A percentile compares a stretch with the other conserved stretches of the same genome.
Evolutionary conservation across 2,113 vertebrate genomes (phyloP).

Genomic region (Psittacara wagleri): DNA sequence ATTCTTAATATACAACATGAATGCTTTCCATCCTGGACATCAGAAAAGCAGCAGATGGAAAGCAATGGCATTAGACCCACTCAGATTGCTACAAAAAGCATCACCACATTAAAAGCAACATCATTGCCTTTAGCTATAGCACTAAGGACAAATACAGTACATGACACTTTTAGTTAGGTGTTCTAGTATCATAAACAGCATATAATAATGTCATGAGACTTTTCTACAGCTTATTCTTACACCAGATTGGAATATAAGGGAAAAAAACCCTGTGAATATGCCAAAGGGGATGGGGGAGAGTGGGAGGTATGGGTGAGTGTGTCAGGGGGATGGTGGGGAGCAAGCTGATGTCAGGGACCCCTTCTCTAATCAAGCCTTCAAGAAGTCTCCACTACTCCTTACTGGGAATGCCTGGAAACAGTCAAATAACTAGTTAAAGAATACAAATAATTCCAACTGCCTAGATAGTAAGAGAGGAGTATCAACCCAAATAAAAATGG

Average conservation of each 20-base stretch:
- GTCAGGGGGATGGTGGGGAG: not conserved
- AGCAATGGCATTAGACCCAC: not conserved
- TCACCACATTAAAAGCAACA: not conserved
- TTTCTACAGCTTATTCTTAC: not conserved
- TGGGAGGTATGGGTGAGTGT: not conserved
- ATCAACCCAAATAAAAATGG: not conserved
- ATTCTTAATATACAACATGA: fast-evolving
- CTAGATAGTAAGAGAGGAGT: not conserved
- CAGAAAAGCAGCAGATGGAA: not conserved
- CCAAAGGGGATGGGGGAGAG: not conserved
- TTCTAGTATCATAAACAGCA: not conserved
- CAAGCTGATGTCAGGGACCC: not conserved
- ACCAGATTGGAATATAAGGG: not conserved
- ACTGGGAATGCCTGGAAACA: not conserved
- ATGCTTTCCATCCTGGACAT: not conserved
- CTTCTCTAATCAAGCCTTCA: fast-evolving
- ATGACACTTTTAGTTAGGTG: not conserved
- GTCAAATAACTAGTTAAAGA: not conserved
- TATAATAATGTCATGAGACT: not conserved
- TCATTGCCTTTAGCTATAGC: not conserved
- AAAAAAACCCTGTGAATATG: not conserved
- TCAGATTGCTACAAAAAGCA: not conserved
- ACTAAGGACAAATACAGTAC: not conserved
- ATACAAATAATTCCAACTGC: not conserved
- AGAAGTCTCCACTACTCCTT: not conserved